Evolutionary conservation across 2,113 vertebrate species (phyloP), one percentile per base, ranked within the genome.

Genomic region (Dasypus novemcinctus): DNA sequence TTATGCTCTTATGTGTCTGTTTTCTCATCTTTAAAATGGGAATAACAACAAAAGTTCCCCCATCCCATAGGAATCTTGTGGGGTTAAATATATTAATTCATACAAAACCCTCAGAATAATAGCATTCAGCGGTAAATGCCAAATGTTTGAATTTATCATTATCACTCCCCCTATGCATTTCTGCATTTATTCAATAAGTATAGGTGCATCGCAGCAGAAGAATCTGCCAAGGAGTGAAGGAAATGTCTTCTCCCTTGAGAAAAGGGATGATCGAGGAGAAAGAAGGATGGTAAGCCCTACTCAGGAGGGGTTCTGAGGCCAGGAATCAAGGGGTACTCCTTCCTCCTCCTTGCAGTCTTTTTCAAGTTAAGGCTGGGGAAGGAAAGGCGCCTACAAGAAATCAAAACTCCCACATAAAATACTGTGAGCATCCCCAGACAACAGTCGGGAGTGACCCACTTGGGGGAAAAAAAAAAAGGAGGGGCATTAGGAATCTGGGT

Each of bases 151-250:
- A 31, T 10, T 49, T 78, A 83, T 87, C 38, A 41, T 38, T 74
- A 68, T 54, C 20, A 81, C 27, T 23, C 13, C n/a, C 5, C 59
- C 61, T 36, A 83, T 18, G 21, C n/a, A 12, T 82, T 84, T 23
- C 52, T 63, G 80, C 31, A 86, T 86, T 63, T 63, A 90, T 27
- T 90, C 27, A 69, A 83, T 64, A 86, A 93, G 46, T n/a, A 93
- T 4, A 20, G 41, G 10, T 15, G 25, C 46, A 68, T 15, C 41
- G 83, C 7, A 7, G 54, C 38, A 25, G n/a, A 75, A 29, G 41
- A 69, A 38, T 36, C 6, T 72, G n/a, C 15, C 15, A 63, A 21
- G 4, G 52, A 71, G 29, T 64, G 64, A 87, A 41, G 36, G 57
- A 41, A 95, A 38, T 43, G 38, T 10, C 27, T 17, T 63, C 25